Evolutionary conservation across 2,113 vertebrate species (phyloP).

Genomic region (Cyanoramphus novaezelandiae): DNA sequence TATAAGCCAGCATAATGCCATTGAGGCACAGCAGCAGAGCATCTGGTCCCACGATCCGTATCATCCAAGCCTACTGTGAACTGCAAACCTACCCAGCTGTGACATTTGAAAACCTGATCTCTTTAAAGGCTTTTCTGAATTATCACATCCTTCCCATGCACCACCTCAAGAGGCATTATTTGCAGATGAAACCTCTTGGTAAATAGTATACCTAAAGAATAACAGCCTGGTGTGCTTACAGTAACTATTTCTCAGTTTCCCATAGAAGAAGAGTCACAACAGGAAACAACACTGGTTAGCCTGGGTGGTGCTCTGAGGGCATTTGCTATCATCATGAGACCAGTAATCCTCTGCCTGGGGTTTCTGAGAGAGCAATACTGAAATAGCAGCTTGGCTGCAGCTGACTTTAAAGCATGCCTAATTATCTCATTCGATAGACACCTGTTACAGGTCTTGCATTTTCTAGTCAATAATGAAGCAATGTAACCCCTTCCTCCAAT

Average conservation of each 20-base stretch:
- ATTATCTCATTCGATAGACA: background rate
- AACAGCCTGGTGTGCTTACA: background rate
- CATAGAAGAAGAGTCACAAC: background rate
- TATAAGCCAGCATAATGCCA: background rate
- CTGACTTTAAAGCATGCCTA: background rate
- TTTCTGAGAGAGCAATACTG: background rate
- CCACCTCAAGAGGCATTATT: background rate
- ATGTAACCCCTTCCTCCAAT: background rate
- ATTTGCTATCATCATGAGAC: background rate
- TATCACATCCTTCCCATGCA: background rate
- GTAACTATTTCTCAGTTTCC: background rate
- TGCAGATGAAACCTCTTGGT: background rate
- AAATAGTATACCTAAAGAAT: background rate
- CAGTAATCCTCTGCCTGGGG: background rate
- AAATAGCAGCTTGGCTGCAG: background rate
- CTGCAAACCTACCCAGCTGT: background rate
- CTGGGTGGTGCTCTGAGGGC: background rate
- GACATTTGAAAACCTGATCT: background rate
- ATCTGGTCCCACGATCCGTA: background rate
- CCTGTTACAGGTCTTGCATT: background rate
- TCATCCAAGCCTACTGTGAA: background rate
- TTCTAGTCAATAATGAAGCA: background rate
- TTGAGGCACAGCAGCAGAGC: background rate
- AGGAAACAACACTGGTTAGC: background rate
- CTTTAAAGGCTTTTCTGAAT: background rate